These are phyloP conservation scores for Drosophila lutescens DNA, from an alignment of 2,888 invertebrate genomes.

Conservation along the genomic window DNA sequence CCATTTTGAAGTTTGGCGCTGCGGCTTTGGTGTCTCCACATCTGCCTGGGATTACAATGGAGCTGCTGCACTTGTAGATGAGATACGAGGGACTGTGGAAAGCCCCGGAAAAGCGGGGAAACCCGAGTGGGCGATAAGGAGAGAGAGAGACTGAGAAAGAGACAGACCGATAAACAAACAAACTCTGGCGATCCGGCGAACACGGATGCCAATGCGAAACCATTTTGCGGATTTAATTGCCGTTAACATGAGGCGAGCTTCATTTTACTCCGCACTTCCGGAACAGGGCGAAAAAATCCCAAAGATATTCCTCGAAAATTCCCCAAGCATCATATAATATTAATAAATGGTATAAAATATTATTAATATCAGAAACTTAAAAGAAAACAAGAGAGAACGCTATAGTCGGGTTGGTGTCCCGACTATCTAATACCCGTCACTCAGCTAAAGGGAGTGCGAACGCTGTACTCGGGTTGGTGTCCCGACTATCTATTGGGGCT, in stretches of 20 bases:
- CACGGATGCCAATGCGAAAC: conserved; percentile 63
- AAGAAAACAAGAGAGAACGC: no score
- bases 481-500: no score
- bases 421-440: no score
- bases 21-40: conserved; percentile 57
- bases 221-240: conserved; percentile 80
- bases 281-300: background rate
- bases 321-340: no score
- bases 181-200: conserved; percentile 26
- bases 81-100: conserved; percentile 40
- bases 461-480: no score
- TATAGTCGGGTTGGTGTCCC: no score
- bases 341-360: no score
- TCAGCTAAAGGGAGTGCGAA: no score
- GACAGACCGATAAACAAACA: conserved; percentile 27
- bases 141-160: background rate
- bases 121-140: background rate
- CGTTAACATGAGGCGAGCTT: conserved; percentile 71
- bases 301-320: background rate
- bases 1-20: conserved; percentile 73
- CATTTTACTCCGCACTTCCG: conserved; percentile 46
- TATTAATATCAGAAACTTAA: no score
- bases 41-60: conserved; percentile 73
- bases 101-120: conserved; percentile 6
- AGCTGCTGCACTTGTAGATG: conserved; percentile 52